Evolutionary conservation across 2,797 vertebrate species (phyloP), one percentile per base, ranked within the genome.

Genomic region (Danio albolineatus): DNA sequence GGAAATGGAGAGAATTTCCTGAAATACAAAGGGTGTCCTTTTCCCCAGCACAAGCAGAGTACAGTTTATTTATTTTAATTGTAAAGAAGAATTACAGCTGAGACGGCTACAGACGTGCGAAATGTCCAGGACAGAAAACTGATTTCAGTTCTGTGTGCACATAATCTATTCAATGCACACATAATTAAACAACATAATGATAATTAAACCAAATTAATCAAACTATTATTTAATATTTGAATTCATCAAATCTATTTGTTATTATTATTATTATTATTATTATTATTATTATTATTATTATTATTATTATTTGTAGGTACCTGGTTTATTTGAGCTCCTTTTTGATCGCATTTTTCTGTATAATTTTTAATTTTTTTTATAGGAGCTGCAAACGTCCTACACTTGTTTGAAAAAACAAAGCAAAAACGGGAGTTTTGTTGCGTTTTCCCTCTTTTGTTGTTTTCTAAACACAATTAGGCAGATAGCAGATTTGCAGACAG

Each of bases 1-100:
- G 94, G 95, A 94, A 92, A 93, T 90, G 82, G 92, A 86, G 87
- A 89, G 90, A 89, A 89, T 93, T 96, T 96, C 95, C 96, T 96
- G 91, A 90, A 91, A 89, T 89, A 90, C 69, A 89, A 87, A 86
- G 62, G 79, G 73, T 62, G 73, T 69, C 49, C 51, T 59, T 78
- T 62, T 44, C 62, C 51, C 41, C 87, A 12, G 8, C 66, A 28
- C 53, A 56, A 57, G 70, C 70, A n/a, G 14, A 16, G n/a, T 16
- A 44, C n/a, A 59, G 39, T 44, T 10, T 13, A 43, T 43, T 56
- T 57, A 44, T 44, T 57, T 56, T 7, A 44, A 73, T 46, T 46
- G 67, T 41, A 19, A 41, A 39, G 39, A 54, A n/a, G 1, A 28
- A 28, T n/a, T 36, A 67, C 65, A 39, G 12, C 21, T 38, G 10